Conservation (phyloP, 1,140 invertebrate species). For the Nixonia krombeini region DNA sequence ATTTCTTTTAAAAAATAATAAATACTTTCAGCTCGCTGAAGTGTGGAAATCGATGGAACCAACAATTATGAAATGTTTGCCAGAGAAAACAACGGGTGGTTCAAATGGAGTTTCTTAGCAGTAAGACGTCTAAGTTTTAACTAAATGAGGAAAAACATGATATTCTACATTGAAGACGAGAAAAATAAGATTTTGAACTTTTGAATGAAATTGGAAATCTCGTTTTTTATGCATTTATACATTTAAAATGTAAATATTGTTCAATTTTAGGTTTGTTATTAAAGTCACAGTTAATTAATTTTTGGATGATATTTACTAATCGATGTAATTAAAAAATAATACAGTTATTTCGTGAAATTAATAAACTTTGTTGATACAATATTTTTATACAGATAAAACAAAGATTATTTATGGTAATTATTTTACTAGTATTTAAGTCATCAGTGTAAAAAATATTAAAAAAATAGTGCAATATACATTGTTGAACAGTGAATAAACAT, state of each 20-base stretch:
- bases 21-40: conserved; percentile 72
- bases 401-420: no score
- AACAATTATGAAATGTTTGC: conserved; percentile 73
- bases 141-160: neutral
- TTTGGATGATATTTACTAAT: no score
- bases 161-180: neutral
- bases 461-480: no score
- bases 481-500: no score
- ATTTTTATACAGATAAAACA: no score
- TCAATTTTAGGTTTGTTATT: neutral
- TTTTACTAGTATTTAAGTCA: no score
- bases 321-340: no score
- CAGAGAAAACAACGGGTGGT: conserved; percentile 64
- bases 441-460: no score
- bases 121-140: neutral
- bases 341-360: no score
- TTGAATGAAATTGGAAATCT: neutral
- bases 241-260: conserved; percentile 1
- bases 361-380: no score
- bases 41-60: conserved; percentile 75
- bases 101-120: conserved; percentile 64
- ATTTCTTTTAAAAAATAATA: no score
- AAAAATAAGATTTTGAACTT: conserved; percentile 6
- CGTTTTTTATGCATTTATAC: conserved; percentile 17
- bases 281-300: no score